A percentile compares a stretch with the other conserved stretches of the same genome.
Evolutionary conservation across 2,113 vertebrate species (phyloP).

Genomic region (Grallaria varia): DNA sequence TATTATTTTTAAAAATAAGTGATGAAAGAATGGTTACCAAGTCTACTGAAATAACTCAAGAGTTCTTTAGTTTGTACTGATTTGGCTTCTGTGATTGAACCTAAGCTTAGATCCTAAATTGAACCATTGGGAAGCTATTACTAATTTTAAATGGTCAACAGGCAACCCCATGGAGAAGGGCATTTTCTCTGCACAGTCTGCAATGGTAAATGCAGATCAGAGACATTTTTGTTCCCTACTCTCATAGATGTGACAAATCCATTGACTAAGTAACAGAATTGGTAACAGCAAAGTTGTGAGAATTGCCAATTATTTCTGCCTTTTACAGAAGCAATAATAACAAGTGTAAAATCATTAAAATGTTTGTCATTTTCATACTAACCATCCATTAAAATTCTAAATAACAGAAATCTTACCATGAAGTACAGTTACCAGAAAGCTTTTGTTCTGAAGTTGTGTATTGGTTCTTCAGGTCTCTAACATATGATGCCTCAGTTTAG

Average conservation of each 20-base stretch:
- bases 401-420: not conserved
- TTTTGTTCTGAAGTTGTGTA: not conserved
- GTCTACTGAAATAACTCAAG: not conserved
- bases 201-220: not conserved
- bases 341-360: not conserved
- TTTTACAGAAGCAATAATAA: not conserved
- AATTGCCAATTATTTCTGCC: not conserved
- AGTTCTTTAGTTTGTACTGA: not conserved
- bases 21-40: not conserved
- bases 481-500: not conserved
- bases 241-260: not conserved
- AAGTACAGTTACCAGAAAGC: not conserved
- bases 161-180: not conserved
- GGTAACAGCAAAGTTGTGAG: not conserved
- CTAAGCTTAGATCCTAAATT: not conserved
- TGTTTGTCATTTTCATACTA: not conserved
- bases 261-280: not conserved
- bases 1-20: not conserved
- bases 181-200: not conserved
- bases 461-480: not conserved
- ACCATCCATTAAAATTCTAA: not conserved
- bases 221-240: not conserved
- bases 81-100: not conserved
- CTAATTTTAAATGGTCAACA: not conserved
- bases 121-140: not conserved